Evolutionary conservation across 2,113 vertebrate genomes (phyloP).

Genomic region (Hippocampus guttulatus): DNA sequence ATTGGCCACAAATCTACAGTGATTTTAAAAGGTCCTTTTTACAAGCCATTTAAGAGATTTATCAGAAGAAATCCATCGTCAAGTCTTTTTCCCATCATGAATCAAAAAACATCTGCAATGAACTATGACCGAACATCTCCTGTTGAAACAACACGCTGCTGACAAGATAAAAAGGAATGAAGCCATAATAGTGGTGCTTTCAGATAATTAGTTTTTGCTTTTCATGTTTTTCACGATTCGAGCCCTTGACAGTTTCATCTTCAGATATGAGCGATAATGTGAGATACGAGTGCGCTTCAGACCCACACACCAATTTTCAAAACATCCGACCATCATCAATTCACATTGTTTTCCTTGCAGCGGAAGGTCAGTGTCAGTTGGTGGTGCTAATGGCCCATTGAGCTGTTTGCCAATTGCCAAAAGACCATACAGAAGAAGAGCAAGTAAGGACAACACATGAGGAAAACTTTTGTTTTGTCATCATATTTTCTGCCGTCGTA

Average conservation of each 20-base stretch:
- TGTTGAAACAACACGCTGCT: neutral
- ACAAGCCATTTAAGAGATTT: slow-evolving; percentile 27
- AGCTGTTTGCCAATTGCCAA: too few species aligned
- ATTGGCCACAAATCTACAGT: slow-evolving; percentile 23
- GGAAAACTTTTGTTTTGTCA: too few species aligned
- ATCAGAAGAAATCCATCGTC: slow-evolving; percentile 22
- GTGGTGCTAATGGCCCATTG: neutral
- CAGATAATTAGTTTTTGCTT: too few species aligned
- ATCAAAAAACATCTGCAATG: slow-evolving; percentile 12
- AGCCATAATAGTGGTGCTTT: neutral
- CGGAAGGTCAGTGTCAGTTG: neutral
- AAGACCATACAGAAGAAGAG: too few species aligned
- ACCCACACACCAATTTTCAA: neutral
- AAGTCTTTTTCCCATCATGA: neutral
- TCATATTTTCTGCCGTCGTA: too few species aligned
- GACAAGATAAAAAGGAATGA: neutral
- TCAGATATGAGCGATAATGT: too few species aligned
- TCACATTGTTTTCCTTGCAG: neutral
- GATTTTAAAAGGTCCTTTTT: slow-evolving; percentile 43
- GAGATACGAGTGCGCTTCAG: neutral
- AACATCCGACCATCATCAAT: neutral
- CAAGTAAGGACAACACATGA: too few species aligned
- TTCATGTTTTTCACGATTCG: too few species aligned
- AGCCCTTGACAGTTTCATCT: too few species aligned
- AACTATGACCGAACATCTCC: slow-evolving; percentile 3